Evolutionary conservation across 1,140 invertebrate genomes (phyloP).

Genomic region (Hyles euphorbiae): DNA sequence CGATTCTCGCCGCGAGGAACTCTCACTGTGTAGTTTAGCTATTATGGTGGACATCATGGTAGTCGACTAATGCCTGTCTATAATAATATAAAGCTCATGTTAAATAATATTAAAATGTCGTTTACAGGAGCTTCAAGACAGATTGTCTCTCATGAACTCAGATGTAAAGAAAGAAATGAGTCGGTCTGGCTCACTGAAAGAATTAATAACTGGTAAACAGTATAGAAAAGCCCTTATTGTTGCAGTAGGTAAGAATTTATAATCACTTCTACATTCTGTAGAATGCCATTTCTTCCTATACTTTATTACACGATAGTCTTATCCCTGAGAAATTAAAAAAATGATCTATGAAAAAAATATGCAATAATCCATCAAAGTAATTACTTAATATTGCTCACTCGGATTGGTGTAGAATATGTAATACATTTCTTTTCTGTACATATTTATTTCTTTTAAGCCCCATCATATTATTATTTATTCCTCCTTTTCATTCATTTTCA

Average conservation of each 20-base stretch:
- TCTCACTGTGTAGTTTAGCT: too few relatives aligned
- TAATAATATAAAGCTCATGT: not conserved
- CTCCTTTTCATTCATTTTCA: too few relatives aligned
- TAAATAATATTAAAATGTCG: not conserved
- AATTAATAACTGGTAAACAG: slow-evolving; percentile 73
- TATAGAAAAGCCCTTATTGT: slow-evolving; percentile 75
- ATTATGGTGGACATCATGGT: too few relatives aligned
- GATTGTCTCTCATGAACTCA: slow-evolving; percentile 72
- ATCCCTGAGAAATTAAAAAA: too few relatives aligned
- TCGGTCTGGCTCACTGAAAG: slow-evolving; percentile 59
- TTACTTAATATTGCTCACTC: too few relatives aligned
- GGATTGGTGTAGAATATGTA: too few relatives aligned
- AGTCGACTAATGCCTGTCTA: not conserved
- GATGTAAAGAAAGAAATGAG: slow-evolving; percentile 67
- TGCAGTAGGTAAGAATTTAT: slow-evolving; percentile 38
- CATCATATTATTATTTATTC: too few relatives aligned
- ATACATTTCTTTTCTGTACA: too few relatives aligned
- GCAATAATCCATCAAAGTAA: too few relatives aligned
- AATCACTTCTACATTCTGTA: not conserved
- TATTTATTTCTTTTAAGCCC: too few relatives aligned
- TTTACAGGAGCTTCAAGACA: slow-evolving; percentile 55
- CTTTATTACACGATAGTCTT: not conserved
- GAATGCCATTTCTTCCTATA: not conserved
- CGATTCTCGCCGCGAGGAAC: too few relatives aligned
- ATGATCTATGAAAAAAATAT: too few relatives aligned